Base-by-base conservation (phyloP, 2,113 vertebrate genomes). In the Nycticorax nycticorax region DNA sequence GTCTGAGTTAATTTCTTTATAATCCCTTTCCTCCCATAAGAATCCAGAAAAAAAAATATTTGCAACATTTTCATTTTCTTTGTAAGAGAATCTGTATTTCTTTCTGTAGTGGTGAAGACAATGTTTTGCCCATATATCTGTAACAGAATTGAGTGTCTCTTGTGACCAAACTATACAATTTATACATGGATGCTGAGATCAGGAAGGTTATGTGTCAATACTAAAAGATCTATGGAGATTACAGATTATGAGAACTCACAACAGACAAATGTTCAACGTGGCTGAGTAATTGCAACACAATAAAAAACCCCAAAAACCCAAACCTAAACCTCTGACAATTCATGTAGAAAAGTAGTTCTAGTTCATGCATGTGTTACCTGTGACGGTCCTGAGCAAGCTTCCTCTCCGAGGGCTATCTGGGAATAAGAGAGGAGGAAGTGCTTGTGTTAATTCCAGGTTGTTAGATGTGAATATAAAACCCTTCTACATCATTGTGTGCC, bases 61-160 rank as follows among this genome's bases (percentile, higher is more conserved):
- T 79, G 47, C n/a, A 57, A 48, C 20, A 11, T 90, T 88, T 91
- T 60, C 5, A 35, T 94, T 93, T 95, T 69, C 62, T 78, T 89
- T 55, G 66, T 89, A 72, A 92, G 59, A 83, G 79, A 89, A 80
- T 81, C 53, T 64, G 30, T 92, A 33, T 92, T 96, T 92, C 60
- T 92, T 92, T 79, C 62, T 88, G 0, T 68, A 52, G 68, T 66
- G 60, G 14, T 62, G 66, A 96, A 79, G 74, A 43, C 52, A 41
- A 20, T 56, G 59, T 81, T 87, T 77, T 92, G 64, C 73, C 63
- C 27, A 13, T 55, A 3, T 43, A 32, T 80, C 39, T 88, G 81
- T 97, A 79, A 66, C 35, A 74, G 60, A 92, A n/a, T 62, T 39
- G 72, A 77, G 20, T 43, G 74, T 79, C 75, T 92, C 83, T 73